Conservation (phyloP, 2,113 vertebrate species). For the Crotalus horridus region DNA sequence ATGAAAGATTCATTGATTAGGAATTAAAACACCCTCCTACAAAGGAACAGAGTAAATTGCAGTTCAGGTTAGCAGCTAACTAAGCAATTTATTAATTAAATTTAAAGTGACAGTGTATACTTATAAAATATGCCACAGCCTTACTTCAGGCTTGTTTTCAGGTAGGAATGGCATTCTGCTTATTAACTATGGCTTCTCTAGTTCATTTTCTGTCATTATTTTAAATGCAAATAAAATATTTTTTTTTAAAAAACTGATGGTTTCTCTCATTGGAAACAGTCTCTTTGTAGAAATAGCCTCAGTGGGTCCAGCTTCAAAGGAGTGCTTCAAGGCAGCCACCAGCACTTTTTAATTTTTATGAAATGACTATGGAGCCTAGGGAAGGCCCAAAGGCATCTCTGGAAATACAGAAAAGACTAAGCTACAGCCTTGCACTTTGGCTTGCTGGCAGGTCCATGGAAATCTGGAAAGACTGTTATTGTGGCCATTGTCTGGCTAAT, state of each 20-base stretch:
- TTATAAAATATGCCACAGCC: background rate
- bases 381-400: background rate
- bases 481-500: background rate
- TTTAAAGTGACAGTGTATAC: background rate
- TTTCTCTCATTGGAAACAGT: background rate
- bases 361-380: background rate
- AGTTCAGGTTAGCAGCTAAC: no score
- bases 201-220: background rate
- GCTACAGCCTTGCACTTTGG: background rate
- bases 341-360: background rate
- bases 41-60: background rate
- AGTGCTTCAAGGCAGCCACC: background rate
- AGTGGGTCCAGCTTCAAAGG: background rate
- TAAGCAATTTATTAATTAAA: background rate
- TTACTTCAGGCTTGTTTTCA: background rate
- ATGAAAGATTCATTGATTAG: background rate
- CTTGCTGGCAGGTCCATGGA: background rate
- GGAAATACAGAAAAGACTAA: background rate
- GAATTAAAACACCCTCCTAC: background rate
- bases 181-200: background rate
- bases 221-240: no score
- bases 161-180: background rate
- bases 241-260: no score
- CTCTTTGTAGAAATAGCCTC: background rate
- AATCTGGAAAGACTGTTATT: background rate